Conservation (phyloP, 2,113 vertebrate species). For the Lampris megalopsis region DNA sequence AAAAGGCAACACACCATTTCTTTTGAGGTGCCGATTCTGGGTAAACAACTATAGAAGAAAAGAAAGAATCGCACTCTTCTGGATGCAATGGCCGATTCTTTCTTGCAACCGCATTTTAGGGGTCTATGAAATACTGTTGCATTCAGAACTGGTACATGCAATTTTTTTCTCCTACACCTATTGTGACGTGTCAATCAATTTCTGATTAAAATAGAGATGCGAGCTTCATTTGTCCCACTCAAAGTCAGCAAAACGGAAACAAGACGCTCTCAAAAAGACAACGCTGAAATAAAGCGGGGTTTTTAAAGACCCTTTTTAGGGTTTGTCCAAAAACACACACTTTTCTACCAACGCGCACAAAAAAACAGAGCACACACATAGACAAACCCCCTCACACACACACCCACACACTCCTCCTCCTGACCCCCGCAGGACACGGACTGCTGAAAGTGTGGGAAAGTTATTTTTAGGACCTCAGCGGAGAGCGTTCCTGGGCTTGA, state of each 20-base stretch:
- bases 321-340: constrained; percentile 1
- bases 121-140: no score
- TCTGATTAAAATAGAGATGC: background rate
- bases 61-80: no score
- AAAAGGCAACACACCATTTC: no score
- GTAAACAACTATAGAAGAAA: no score
- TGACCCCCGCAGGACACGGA: constrained; percentile 65
- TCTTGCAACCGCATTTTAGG: no score
- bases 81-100: no score
- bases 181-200: background rate
- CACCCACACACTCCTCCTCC: constrained; percentile 44
- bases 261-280: constrained; percentile 8
- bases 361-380: constrained; percentile 25
- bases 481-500: constrained; percentile 79
- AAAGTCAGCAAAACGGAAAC: constrained; percentile 10
- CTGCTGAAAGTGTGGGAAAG: constrained; percentile 82
- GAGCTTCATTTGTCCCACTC: background rate
- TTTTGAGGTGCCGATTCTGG: no score
- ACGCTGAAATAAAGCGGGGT: background rate
- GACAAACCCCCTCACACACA: constrained; percentile 30
- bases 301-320: background rate
- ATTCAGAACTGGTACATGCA: no score
- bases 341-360: background rate
- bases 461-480: constrained; percentile 83
- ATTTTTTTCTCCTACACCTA: background rate